phyloP scores from a whole-genome alignment of 2,113 vertebrate species.

The Hylia prasina region DNA sequence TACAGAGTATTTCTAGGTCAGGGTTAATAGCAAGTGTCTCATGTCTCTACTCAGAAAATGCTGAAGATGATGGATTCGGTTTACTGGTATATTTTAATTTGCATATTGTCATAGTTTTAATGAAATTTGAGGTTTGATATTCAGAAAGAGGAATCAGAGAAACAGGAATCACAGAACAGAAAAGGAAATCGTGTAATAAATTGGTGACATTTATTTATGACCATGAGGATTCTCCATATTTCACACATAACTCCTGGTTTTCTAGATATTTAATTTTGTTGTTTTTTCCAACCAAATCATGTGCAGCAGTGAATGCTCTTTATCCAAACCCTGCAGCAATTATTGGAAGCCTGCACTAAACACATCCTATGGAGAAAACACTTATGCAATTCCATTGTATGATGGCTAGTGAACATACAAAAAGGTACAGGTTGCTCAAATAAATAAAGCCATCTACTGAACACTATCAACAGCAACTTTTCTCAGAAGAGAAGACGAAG shows the following conservation, averaged over 20 bases:
- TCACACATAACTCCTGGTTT: background rate
- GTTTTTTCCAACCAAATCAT: background rate
- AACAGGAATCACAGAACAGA: background rate
- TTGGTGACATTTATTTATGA: background rate
- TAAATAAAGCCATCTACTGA: background rate
- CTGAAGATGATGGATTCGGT: background rate
- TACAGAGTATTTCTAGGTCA: background rate
- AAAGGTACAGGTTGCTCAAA: background rate
- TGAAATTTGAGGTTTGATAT: background rate
- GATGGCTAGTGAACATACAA: accelerated
- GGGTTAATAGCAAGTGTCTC: background rate
- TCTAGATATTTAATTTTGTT: background rate
- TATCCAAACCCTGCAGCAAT: background rate
- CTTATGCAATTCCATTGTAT: background rate
- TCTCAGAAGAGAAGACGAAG: background rate
- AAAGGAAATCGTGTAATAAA: background rate
- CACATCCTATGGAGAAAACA: background rate
- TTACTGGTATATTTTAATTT: background rate
- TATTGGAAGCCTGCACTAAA: background rate
- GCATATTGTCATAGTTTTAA: background rate
- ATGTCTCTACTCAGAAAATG: background rate
- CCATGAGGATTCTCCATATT: background rate
- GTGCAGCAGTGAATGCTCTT: background rate
- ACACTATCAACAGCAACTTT: background rate
- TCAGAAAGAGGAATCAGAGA: background rate